phyloP scores from a whole-genome alignment of 2,888 invertebrate genomes.

The Eueremaeus valkanovi region DNA sequence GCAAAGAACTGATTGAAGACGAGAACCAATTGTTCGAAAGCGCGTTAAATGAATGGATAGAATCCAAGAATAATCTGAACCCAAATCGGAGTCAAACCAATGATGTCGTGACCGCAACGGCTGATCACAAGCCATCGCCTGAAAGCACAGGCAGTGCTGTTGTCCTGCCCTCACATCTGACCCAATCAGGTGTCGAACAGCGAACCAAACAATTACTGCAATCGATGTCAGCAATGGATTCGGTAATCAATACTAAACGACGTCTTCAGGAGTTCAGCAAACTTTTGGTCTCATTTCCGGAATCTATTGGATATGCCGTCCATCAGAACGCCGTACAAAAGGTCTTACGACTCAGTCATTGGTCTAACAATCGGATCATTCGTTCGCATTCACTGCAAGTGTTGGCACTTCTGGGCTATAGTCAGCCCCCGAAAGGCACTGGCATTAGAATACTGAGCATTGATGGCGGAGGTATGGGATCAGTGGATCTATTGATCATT shows the following conservation, averaged over 20 bases:
- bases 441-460: slow-evolving; percentile 77
- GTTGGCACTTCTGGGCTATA: slow-evolving; percentile 67
- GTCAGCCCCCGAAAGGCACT: slow-evolving; percentile 63
- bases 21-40: neutral
- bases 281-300: neutral
- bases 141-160: neutral
- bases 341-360: neutral
- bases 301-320: neutral
- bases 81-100: neutral
- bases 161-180: neutral
- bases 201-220: neutral
- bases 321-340: neutral
- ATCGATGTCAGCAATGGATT: neutral
- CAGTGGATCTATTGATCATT: slow-evolving; percentile 56
- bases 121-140: neutral
- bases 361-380: neutral
- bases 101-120: neutral
- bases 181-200: neutral
- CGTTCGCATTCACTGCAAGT: neutral
- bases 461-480: slow-evolving; percentile 73
- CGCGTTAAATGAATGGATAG: neutral
- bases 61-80: neutral
- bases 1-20: neutral
- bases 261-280: neutral
- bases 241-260: neutral